Base-by-base conservation (phyloP, 2,113 vertebrate genomes). In the Microtus ochrogaster region DNA sequence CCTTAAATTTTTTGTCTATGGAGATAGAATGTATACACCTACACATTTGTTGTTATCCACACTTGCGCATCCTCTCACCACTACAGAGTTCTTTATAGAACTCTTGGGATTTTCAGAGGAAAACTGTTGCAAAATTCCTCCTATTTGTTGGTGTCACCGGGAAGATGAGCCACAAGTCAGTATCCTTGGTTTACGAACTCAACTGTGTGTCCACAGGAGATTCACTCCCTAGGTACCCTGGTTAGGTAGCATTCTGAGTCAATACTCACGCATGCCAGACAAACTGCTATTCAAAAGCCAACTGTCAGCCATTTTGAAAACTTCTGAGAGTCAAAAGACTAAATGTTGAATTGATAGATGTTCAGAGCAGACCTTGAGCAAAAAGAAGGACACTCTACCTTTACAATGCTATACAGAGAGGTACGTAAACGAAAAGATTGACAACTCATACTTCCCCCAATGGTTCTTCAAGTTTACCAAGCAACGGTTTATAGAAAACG, bases 131-230 rank as follows among this genome's bases (percentile, higher is more conserved):
- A 44, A 58, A 41, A 22, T 74, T 63, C 33, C 30, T 77, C 26
- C 26, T 44, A 1, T 78, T 49, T 70, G 49, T 44, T 47, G 36
- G 39, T 13, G 36, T 61, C 19, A 14, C 8, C 33, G 11, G 26
- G 49, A 94, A 33, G n/a, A 24, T 49, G 19, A 76, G 4, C 4
- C 21, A 33, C 16, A 41, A 68, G 5, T 92, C 14, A 73, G 63
- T 14, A 21, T 47, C 21, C 19, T 7, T 2, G 5, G 10, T 41
- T 17, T 82, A n/a, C 36, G 26, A 39, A 16, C 14, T 83, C 26
- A 63, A 21, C 0, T 61, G 1, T 39, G 19, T 26, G 14, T 7
- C 17, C 6, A 28, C 17, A 66, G 0, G 1, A 61, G n/a, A 36
- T 26, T 12, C 33, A 4, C 21, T 49, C 33, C 9, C 28, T 36